phyloP scores from a whole-genome alignment of 2,797 vertebrate species.

The Phrynocephalus vlangalii region DNA sequence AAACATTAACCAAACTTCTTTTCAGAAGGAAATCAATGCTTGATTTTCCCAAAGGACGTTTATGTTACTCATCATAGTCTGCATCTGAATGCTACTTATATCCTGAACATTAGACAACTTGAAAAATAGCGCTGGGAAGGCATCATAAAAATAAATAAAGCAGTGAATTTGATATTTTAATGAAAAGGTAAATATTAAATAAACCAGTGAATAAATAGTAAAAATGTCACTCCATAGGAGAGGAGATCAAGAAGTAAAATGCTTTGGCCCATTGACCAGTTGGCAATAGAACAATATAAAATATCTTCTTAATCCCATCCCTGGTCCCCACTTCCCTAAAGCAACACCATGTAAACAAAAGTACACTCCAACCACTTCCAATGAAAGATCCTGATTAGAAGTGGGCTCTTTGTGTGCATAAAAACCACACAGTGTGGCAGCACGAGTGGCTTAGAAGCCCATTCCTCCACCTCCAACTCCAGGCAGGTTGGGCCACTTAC shows the following conservation, averaged over 20 bases:
- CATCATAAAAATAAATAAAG: background rate
- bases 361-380: background rate
- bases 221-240: background rate
- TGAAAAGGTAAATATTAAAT: background rate
- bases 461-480: no score
- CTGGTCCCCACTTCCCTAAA: background rate
- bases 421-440: no score
- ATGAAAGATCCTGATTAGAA: no score
- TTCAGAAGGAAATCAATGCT: slow-evolving; percentile 7
- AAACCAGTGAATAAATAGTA: background rate
- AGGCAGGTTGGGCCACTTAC: no score
- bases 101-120: background rate
- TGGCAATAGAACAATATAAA: background rate
- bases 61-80: background rate
- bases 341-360: background rate
- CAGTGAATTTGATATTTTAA: background rate
- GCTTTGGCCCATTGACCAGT: background rate
- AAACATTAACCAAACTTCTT: slow-evolving; percentile 21
- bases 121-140: background rate
- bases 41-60: background rate
- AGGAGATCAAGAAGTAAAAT: background rate
- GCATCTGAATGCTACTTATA: slow-evolving; percentile 1
- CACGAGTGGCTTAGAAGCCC: no score
- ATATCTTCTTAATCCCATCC: background rate
- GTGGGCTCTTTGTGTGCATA: no score